phyloP scores from a whole-genome alignment of 2,113 vertebrate genomes.

The Onychostoma macrolepis region DNA sequence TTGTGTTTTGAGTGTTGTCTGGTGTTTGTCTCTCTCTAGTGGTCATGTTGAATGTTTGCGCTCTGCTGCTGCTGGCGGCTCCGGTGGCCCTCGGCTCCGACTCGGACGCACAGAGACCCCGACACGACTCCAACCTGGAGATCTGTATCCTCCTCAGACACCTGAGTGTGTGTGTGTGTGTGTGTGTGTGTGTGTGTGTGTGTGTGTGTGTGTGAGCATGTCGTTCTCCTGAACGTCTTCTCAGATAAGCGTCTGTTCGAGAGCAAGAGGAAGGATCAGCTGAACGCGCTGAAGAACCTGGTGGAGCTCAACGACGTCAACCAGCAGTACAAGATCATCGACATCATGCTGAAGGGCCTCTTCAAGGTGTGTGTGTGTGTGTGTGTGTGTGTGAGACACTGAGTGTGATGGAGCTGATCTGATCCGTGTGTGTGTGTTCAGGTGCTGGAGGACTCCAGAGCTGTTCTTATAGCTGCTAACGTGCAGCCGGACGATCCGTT shows the following conservation, averaged over 20 bases:
- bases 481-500: conserved; percentile 91
- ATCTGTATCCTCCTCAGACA: conserved; percentile 90
- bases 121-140: conserved; percentile 86
- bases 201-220: conserved; percentile 3
- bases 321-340: conserved; percentile 98
- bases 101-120: conserved; percentile 71
- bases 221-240: conserved; percentile 39
- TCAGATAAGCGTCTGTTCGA: conserved; percentile 97
- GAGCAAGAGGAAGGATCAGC: conserved; percentile 95
- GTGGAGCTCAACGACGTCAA: conserved; percentile 94
- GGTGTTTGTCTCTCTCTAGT: conserved; percentile 67
- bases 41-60: conserved; percentile 77
- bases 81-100: conserved; percentile 69
- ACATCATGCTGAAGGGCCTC: conserved; percentile 98
- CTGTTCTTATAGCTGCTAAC: conserved; percentile 83
- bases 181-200: not conserved
- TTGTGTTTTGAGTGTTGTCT: no score
- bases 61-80: conserved; percentile 71
- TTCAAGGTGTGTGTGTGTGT: conserved; percentile 82
- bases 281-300: conserved; percentile 93
- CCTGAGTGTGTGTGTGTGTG: not conserved
- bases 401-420: not conserved
- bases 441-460: conserved; percentile 95
- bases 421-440: conserved; percentile 59
- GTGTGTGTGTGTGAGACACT: not conserved